Conservation (phyloP, 2,113 vertebrate species). For the Piaya cayana region DNA sequence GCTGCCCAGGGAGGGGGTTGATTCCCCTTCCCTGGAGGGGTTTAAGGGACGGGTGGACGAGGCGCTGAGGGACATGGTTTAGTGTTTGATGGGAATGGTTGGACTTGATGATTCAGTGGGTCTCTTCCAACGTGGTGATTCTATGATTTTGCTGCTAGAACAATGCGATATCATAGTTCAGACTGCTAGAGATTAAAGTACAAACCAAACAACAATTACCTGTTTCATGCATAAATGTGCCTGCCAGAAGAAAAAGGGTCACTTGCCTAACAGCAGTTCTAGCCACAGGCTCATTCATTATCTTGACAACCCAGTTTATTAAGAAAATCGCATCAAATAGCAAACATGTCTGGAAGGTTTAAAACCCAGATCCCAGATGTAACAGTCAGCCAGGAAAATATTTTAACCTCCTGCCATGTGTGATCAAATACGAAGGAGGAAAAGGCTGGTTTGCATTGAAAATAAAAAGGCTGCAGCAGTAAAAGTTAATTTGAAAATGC, state of each 20-base stretch:
- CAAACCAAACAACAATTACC: not conserved
- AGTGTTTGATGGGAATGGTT: too few species aligned
- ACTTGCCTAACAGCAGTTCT: not conserved
- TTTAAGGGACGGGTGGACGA: too few species aligned
- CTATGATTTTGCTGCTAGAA: not conserved
- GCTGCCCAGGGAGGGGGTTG: too few species aligned
- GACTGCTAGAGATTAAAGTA: not conserved
- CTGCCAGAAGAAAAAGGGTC: not conserved
- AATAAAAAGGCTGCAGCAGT: not conserved
- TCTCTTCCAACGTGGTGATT: too few species aligned
- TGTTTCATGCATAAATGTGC: not conserved
- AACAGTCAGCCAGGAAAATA: slow-evolving; percentile 19
- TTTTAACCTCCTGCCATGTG: slow-evolving; percentile 48
- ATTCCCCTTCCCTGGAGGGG: too few species aligned
- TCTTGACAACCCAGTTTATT: not conserved
- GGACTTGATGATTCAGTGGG: too few species aligned
- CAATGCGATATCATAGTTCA: not conserved
- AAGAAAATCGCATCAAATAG: not conserved
- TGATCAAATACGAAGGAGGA: not conserved
- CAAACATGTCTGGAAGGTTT: slow-evolving; percentile 36
- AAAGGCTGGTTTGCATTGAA: not conserved
- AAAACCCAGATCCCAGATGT: slow-evolving; percentile 8
- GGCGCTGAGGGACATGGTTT: too few species aligned
- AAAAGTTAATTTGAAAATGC: not conserved
- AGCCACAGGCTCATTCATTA: not conserved